Evolutionary conservation across 1,140 invertebrate genomes (phyloP).

Genomic region (Drosophila ananassae): DNA sequence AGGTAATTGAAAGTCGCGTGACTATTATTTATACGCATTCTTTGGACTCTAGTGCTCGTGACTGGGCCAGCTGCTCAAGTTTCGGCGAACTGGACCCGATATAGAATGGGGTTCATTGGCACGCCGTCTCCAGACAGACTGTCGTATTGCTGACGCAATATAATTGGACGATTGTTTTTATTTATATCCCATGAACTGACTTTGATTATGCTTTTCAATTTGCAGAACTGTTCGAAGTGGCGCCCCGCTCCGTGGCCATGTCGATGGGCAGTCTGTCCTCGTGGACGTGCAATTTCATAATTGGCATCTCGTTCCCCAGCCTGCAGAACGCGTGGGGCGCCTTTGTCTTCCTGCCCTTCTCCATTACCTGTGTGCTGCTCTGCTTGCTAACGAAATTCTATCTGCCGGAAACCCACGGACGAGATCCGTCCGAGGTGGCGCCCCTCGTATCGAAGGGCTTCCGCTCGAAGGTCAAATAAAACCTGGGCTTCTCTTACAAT

Average conservation of each 20-base stretch:
- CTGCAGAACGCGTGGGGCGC: conserved; percentile 87
- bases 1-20: conserved; percentile 83
- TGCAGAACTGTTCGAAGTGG: conserved; percentile 94
- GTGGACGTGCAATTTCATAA: conserved; percentile 95
- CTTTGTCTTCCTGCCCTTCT: conserved; percentile 90
- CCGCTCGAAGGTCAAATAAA: conserved; percentile 78
- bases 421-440: conserved; percentile 87
- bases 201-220: conserved; percentile 43
- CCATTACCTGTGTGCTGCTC: conserved; percentile 86
- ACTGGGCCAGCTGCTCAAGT: conserved; percentile 7
- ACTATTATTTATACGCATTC: neutral
- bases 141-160: neutral
- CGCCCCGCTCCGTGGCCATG: conserved; percentile 93
- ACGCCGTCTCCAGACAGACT: conserved; percentile 11
- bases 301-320: conserved; percentile 92
- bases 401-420: conserved; percentile 89
- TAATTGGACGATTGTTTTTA: conserved; percentile 4
- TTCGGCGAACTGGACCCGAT: conserved; percentile 21
- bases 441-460: conserved; percentile 85
- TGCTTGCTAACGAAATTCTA: conserved; percentile 88
- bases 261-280: conserved; percentile 94
- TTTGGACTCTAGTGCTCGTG: neutral
- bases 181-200: conserved; percentile 24
- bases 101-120: conserved; percentile 13
- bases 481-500: neutral